These are phyloP conservation scores for Periparus ater DNA, from an alignment of 2,797 vertebrate species.

Conservation along the genomic window DNA sequence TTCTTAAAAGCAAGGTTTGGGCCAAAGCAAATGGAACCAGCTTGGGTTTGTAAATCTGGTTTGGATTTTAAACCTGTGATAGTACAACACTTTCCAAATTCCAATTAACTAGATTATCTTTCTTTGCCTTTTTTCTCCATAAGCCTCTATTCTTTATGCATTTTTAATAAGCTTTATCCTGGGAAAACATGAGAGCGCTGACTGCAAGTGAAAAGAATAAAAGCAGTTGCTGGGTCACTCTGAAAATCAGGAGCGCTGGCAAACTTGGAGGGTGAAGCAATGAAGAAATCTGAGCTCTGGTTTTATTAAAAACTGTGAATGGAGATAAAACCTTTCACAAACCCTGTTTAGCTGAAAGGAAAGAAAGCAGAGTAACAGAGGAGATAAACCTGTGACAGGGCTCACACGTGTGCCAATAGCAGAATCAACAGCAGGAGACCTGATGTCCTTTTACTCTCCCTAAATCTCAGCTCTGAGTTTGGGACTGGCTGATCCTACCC, in stretches of 20 bases:
- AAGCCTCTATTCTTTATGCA: slow-evolving; percentile 55
- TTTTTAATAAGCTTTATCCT: slow-evolving; percentile 65
- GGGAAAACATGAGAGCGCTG: slow-evolving; percentile 37
- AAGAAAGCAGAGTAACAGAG: neutral
- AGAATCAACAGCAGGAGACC: neutral
- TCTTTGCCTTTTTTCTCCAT: neutral
- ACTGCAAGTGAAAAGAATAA: slow-evolving; percentile 36
- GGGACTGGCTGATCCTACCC: neutral
- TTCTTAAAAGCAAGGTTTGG: neutral
- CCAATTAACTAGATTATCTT: slow-evolving; percentile 23
- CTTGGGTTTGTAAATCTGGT: slow-evolving; percentile 16
- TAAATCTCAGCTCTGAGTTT: neutral
- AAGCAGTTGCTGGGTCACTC: slow-evolving; percentile 5
- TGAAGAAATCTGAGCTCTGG: neutral
- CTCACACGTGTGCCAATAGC: fast-evolving
- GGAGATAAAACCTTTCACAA: slow-evolving; percentile 35
- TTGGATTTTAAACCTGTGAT: slow-evolving; percentile 21
- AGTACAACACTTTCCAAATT: slow-evolving; percentile 19
- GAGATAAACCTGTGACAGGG: neutral
- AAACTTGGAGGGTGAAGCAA: neutral
- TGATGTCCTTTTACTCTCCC: neutral
- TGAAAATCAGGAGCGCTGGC: slow-evolving; percentile 18
- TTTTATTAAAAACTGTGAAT: slow-evolving; percentile 18
- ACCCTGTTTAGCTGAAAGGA: neutral
- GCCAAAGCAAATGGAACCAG: slow-evolving; percentile 32